A percentile compares a stretch with the other conserved stretches of the same genome.
Evolutionary conservation across 2,113 vertebrate genomes (phyloP).

Genomic region (Emydocephalus ijimae): DNA sequence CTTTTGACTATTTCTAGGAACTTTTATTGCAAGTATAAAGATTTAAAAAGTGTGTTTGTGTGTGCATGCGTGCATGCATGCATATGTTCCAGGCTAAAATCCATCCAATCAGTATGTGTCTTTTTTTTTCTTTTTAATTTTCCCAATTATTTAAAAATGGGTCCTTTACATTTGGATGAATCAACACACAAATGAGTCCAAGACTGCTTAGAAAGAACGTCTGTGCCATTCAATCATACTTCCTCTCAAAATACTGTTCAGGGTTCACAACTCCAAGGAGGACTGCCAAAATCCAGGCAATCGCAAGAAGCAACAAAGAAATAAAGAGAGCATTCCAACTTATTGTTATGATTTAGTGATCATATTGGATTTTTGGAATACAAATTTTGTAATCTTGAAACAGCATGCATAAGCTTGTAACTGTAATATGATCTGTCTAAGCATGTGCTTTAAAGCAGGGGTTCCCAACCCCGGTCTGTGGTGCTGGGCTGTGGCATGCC

Average conservation of each 20-base stretch:
- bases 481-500: neutral
- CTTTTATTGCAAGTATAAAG: neutral
- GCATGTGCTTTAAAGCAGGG: neutral
- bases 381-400: neutral
- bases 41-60: neutral
- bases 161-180: neutral
- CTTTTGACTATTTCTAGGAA: neutral
- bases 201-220: neutral
- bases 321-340: neutral
- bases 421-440: neutral
- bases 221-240: neutral
- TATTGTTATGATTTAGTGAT: neutral
- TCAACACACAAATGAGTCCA: neutral
- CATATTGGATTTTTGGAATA: neutral
- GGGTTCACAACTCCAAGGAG: neutral
- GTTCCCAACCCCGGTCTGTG: neutral
- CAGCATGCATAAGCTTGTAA: neutral
- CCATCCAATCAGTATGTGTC: neutral
- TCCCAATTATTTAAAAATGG: neutral
- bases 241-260: neutral
- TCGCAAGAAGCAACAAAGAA: neutral
- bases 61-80: neutral
- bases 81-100: neutral
- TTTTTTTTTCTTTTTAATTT: neutral
- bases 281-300: neutral